Conservation (phyloP, 2,113 vertebrate species). For the Ploceus nigricollis region DNA sequence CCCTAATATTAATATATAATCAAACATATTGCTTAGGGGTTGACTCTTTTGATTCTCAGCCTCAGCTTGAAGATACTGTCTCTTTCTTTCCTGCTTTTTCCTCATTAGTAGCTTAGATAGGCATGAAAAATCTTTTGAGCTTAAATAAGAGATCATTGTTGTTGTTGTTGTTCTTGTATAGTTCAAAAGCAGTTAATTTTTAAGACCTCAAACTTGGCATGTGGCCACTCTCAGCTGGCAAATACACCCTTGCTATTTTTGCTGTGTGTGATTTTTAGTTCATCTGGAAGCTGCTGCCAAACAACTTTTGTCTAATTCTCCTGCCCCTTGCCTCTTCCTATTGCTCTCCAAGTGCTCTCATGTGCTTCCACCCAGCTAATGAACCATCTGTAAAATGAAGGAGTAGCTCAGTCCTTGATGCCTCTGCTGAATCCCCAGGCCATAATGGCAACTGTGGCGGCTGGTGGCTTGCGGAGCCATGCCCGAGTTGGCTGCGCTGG, state of each 20-base stretch:
- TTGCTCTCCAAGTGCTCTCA: constrained; percentile 57
- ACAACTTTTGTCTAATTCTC: constrained; percentile 58
- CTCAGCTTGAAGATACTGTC: constrained; percentile 34
- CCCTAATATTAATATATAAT: constrained; percentile 59
- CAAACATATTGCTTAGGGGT: constrained; percentile 54
- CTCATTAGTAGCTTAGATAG: constrained; percentile 59
- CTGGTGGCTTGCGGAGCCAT: background rate
- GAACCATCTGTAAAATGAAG: constrained; percentile 55
- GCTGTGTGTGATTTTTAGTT: constrained; percentile 61
- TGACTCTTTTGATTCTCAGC: constrained; percentile 35
- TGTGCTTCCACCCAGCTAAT: constrained; percentile 59
- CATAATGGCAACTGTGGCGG: background rate
- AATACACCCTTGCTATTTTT: constrained; percentile 57
- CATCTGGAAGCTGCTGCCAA: constrained; percentile 54
- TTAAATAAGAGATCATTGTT: constrained; percentile 60
- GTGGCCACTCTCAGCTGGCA: constrained; percentile 54
- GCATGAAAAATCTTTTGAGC: constrained; percentile 58
- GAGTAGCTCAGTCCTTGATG: constrained; percentile 5
- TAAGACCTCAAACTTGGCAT: constrained; percentile 59
- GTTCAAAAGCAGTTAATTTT: constrained; percentile 70
- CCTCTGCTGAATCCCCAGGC: background rate
- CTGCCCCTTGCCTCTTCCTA: constrained; percentile 57
- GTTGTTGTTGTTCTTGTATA: constrained; percentile 56
- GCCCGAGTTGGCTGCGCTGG: background rate
- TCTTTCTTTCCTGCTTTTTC: constrained; percentile 37